Conservation (phyloP, 1,140 invertebrate species). For the Acromyrmex echinatior region DNA sequence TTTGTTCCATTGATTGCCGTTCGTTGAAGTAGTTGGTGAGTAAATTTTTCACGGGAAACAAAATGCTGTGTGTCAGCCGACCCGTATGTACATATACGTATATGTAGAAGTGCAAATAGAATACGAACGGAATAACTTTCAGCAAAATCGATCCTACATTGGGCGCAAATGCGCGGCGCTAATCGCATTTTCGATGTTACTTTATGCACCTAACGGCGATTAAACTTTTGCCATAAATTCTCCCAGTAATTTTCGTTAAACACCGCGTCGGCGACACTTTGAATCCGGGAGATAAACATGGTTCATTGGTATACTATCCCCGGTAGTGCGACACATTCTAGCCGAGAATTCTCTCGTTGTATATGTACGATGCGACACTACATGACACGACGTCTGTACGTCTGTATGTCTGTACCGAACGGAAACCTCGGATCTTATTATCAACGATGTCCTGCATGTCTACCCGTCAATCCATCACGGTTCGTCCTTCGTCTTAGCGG, state of each 20-base stretch:
- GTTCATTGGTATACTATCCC: conserved; percentile 4
- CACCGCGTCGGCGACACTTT: conserved; percentile 8
- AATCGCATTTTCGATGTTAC: conserved; percentile 68
- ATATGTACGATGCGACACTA: background rate
- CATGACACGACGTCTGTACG: background rate
- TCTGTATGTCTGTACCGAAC: background rate
- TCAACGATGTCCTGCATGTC: conserved; percentile 34
- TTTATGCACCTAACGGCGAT: conserved; percentile 56
- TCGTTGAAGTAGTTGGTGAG: conserved; percentile 21
- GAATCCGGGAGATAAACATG: conserved; percentile 37
- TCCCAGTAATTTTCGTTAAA: conserved; percentile 42
- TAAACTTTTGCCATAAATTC: conserved; percentile 54
- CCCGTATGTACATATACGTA: background rate
- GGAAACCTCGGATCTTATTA: conserved; percentile 38
- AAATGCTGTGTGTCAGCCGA: conserved; percentile 9
- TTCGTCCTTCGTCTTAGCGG: conserved; percentile 25
- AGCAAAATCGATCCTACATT: conserved; percentile 2
- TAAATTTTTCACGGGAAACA: conserved; percentile 45
- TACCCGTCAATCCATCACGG: conserved; percentile 40
- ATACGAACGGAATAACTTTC: conserved; percentile 23
- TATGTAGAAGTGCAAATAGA: conserved; percentile 8
- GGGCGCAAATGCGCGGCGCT: conserved; percentile 59
- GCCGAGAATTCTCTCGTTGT: background rate
- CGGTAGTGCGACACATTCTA: background rate
- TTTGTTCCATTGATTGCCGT: conserved; percentile 49